phyloP scores from a whole-genome alignment of 2,797 vertebrate genomes.

The Gambusia yucatana region DNA sequence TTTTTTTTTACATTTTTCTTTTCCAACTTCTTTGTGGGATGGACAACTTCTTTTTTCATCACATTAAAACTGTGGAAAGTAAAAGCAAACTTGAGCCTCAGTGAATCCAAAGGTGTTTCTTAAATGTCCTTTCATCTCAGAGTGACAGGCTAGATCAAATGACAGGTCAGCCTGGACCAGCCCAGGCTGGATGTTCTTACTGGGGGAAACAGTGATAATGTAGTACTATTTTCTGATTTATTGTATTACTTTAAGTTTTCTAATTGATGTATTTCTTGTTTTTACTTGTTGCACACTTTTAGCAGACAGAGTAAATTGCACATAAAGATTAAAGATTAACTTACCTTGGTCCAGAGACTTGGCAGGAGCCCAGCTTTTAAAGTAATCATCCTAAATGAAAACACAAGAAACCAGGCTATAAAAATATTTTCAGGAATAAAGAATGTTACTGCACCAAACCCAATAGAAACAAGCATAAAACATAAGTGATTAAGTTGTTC shows the following conservation, averaged over 20 bases:
- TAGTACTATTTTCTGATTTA: not conserved
- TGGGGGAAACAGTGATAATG: not conserved
- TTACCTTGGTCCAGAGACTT: slow-evolving; percentile 93
- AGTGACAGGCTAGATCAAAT: not conserved
- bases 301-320: slow-evolving; percentile 3
- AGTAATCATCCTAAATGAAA: slow-evolving; percentile 90
- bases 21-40: not conserved
- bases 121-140: not conserved
- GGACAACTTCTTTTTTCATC: not conserved
- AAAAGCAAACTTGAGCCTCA: not conserved
- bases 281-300: not conserved
- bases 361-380: slow-evolving; percentile 94
- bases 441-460: slow-evolving; percentile 23
- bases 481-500: not conserved
- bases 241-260: not conserved
- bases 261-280: not conserved
- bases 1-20: not conserved
- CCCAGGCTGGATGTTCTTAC: not conserved
- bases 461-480: slow-evolving; percentile 17
- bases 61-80: not conserved
- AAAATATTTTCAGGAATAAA: slow-evolving; percentile 39
- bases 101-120: not conserved
- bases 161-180: not conserved
- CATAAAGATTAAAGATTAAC: slow-evolving; percentile 38
- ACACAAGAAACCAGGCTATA: slow-evolving; percentile 49